phyloP scores from a whole-genome alignment of 1,140 invertebrate species.

The Ceratosolen fusciceps region DNA sequence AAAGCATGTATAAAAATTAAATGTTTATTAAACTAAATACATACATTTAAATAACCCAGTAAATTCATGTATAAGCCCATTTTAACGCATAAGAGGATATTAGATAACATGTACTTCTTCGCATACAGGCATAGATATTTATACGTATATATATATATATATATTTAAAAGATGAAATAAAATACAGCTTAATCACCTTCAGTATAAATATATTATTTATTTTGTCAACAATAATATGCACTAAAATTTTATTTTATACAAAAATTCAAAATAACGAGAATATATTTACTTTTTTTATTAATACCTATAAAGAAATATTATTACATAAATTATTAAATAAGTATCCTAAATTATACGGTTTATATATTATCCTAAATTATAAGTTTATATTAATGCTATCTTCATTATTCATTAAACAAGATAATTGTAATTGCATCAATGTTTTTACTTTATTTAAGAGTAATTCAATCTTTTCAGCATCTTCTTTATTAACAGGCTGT shows the following conservation, averaged over 20 bases:
- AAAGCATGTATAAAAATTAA: slow-evolving; percentile 35
- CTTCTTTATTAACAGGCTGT: slow-evolving; percentile 66
- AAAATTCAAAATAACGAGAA: slow-evolving; percentile 37
- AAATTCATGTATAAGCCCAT: neutral
- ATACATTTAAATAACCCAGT: slow-evolving; percentile 29
- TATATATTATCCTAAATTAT: slow-evolving; percentile 8
- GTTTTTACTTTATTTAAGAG: slow-evolving; percentile 63
- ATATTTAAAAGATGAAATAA: slow-evolving; percentile 7
- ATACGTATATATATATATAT: slow-evolving; percentile 1
- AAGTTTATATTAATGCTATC: slow-evolving; percentile 39
- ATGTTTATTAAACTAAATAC: slow-evolving; percentile 42
- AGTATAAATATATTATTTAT: neutral
- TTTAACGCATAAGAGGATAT: too few relatives aligned
- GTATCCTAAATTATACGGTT: slow-evolving; percentile 30
- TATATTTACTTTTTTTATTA: slow-evolving; percentile 28
- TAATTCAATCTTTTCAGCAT: slow-evolving; percentile 63
- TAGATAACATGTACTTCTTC: too few relatives aligned
- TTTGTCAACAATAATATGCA: slow-evolving; percentile 18
- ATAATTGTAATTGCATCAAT: slow-evolving; percentile 67
- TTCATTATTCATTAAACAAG: slow-evolving; percentile 59
- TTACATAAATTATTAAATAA: slow-evolving; percentile 23
- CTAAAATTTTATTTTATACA: slow-evolving; percentile 2
- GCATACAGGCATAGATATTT: slow-evolving; percentile 3
- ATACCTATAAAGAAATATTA: slow-evolving; percentile 30
- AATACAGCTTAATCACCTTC: slow-evolving; percentile 19